Percentiles rank a stretch among this genome's conserved stretches.
Evolutionary conservation across 2,113 vertebrate species (phyloP).

Genomic region (Dasyprocta punctata): DNA sequence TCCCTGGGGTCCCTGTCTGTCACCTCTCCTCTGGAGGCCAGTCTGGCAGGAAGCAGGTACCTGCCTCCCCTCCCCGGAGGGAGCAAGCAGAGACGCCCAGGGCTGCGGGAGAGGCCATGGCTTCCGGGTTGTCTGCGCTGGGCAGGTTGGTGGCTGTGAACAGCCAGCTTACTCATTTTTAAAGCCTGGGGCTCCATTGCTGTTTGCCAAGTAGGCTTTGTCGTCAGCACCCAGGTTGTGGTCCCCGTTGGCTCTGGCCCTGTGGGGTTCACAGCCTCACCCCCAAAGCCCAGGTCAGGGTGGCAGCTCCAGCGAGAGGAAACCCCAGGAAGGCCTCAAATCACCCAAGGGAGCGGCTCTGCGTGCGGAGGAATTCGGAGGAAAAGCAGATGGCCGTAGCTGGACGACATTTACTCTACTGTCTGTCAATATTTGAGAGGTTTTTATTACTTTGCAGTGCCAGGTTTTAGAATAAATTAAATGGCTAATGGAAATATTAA

Average conservation of each 20-base stretch:
- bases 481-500: conserved; percentile 88
- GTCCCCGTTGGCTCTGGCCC: neutral
- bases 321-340: conserved; percentile 31
- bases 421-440: conserved; percentile 88
- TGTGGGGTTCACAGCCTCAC: neutral
- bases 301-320: neutral
- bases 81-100: neutral
- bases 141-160: no score
- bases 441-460: conserved; percentile 86
- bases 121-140: rapidly evolving
- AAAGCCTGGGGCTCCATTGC: neutral
- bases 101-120: neutral
- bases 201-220: neutral
- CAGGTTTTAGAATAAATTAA: conserved; percentile 85
- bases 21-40: neutral
- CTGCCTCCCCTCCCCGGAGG: no score
- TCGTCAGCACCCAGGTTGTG: no score
- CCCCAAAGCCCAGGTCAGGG: neutral
- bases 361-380: conserved; percentile 76
- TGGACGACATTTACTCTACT: conserved; percentile 85
- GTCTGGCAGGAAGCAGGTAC: neutral
- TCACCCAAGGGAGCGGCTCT: conserved; percentile 73
- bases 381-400: conserved; percentile 83
- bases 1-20: neutral
- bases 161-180: neutral